Evolutionary conservation across 92 coral and sea anemone species (phyloP).

Genomic region (Phenganax subtilis): DNA sequence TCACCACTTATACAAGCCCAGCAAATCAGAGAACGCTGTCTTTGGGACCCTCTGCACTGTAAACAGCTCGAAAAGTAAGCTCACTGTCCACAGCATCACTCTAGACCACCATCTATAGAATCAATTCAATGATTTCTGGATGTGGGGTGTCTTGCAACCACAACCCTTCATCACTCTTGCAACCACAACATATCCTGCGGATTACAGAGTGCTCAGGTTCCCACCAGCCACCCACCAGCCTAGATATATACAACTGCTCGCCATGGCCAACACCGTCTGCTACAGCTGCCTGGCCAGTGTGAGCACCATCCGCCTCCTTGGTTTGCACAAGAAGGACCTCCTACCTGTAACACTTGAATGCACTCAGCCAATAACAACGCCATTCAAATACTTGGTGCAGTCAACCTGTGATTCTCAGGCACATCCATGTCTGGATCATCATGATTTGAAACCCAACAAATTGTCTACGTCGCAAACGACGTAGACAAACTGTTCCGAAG

Average conservation of each 20-base stretch:
- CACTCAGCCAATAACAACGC: no score
- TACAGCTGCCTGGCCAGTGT: no score
- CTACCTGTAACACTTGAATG: no score
- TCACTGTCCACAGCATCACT: slow-evolving; percentile 19
- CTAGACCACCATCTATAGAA: slow-evolving; percentile 60
- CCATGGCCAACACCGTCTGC: slow-evolving; percentile 57
- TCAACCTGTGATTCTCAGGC: slow-evolving; percentile 53
- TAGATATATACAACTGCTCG: no score
- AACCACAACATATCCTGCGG: no score
- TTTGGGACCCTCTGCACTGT: slow-evolving; percentile 48
- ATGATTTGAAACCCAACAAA: slow-evolving; percentile 41
- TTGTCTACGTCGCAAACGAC: slow-evolving; percentile 42
- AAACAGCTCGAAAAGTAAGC: slow-evolving; percentile 25
- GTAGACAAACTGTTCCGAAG: slow-evolving; percentile 49
- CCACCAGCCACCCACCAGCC: no score
- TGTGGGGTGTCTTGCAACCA: no score
- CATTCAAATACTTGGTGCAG: slow-evolving; percentile 30
- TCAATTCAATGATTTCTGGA: neutral
- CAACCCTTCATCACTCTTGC: no score
- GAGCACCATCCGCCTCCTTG: no score
- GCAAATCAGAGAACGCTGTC: slow-evolving; percentile 39
- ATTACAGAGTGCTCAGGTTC: no score
- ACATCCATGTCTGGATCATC: slow-evolving; percentile 37
- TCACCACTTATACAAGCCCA: neutral
- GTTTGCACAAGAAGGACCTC: no score